Evolutionary conservation across 2,797 vertebrate species (phyloP).

Genomic region (Enteromius trimaculatus): DNA sequence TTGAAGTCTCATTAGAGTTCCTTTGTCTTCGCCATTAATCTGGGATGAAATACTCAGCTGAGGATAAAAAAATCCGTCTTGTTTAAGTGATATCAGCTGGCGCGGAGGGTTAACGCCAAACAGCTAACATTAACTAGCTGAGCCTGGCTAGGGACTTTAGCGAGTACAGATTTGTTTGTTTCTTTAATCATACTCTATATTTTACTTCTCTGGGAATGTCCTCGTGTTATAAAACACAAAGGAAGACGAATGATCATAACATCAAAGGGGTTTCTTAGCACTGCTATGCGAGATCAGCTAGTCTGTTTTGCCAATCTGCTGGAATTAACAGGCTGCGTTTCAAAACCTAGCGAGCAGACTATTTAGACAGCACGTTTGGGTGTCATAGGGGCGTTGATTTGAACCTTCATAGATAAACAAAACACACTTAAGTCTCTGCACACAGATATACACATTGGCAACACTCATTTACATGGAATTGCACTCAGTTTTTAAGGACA

Average conservation of each 20-base stretch:
- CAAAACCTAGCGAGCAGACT: background rate
- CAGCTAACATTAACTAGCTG: slow-evolving; percentile 16
- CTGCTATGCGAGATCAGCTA: background rate
- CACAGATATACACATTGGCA: background rate
- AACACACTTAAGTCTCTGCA: background rate
- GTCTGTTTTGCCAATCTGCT: background rate
- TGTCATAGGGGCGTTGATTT: background rate
- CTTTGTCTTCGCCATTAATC: background rate
- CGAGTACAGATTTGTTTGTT: slow-evolving; percentile 39
- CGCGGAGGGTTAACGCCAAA: slow-evolving; percentile 37
- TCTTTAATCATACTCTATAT: background rate
- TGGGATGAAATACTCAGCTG: background rate
- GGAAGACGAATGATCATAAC: background rate
- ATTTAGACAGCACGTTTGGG: background rate
- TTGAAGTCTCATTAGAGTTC: background rate
- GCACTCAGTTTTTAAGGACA: background rate
- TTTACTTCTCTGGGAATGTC: background rate
- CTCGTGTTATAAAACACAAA: background rate
- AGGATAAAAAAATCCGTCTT: background rate
- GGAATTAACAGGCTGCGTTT: slow-evolving; percentile 8
- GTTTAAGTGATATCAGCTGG: slow-evolving; percentile 36
- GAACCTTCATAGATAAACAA: background rate
- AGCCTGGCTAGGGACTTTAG: slow-evolving; percentile 46
- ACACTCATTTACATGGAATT: background rate
- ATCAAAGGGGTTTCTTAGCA: slow-evolving; percentile 2